A percentile compares a stretch with the other conserved stretches of the same genome.
These are phyloP conservation scores for Holacanthus passer DNA, from an alignment of 2,113 vertebrate species.

Conservation along the genomic window DNA sequence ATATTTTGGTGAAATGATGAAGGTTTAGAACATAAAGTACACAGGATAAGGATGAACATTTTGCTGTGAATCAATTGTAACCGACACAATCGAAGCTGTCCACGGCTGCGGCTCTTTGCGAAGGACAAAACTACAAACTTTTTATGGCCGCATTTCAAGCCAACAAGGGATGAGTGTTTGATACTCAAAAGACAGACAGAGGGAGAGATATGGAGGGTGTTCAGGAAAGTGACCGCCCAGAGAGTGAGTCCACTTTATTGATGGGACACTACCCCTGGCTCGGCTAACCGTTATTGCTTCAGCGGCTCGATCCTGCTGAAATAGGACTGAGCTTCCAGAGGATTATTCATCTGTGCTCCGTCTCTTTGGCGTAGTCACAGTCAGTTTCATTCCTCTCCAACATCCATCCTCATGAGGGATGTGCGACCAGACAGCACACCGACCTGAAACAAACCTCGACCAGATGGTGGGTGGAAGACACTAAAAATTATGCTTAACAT, in stretches of 20 bases:
- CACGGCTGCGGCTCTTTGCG: background rate
- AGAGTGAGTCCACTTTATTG: conserved; percentile 51
- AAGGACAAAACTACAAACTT: conserved; percentile 18
- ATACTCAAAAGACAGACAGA: conserved; percentile 16
- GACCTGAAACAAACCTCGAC: background rate
- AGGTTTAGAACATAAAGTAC: background rate
- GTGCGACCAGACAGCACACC: conserved; percentile 6
- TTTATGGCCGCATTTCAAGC: background rate
- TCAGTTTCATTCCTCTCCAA: conserved; percentile 16
- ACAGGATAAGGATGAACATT: background rate
- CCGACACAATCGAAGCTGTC: background rate
- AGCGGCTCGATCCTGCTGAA: conserved; percentile 25
- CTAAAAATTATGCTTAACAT: background rate
- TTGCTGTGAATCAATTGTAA: background rate
- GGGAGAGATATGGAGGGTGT: conserved; percentile 14
- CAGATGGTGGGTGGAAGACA: conserved; percentile 1
- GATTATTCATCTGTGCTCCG: conserved; percentile 21
- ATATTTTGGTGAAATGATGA: background rate
- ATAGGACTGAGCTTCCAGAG: conserved; percentile 19
- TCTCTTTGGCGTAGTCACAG: conserved; percentile 19
- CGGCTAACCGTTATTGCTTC: conserved; percentile 35
- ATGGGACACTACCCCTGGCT: conserved; percentile 2
- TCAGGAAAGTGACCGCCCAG: conserved; percentile 33
- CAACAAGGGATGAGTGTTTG: background rate
- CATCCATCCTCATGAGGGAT: conserved; percentile 37